These are phyloP conservation scores for Colletes collaris DNA, from an alignment of 2,888 invertebrate genomes.

Conservation along the genomic window DNA sequence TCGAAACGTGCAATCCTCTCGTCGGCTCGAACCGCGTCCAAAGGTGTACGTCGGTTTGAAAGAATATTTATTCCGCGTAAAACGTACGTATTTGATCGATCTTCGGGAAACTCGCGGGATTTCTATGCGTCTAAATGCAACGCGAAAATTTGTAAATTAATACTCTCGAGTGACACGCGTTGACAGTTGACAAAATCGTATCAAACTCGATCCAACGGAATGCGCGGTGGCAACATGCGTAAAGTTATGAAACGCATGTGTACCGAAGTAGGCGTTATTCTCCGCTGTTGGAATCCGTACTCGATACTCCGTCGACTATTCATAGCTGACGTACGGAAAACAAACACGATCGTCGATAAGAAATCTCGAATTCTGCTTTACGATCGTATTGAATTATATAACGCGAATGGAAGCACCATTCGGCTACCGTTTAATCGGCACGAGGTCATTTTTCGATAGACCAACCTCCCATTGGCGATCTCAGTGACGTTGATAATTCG, in stretches of 20 bases:
- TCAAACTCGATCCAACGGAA: constrained; percentile 59
- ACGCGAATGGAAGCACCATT: constrained; percentile 5
- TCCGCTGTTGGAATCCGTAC: constrained; percentile 47
- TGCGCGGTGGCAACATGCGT: constrained; percentile 63
- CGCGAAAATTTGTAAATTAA: too few relatives aligned
- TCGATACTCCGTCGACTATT: constrained; percentile 18
- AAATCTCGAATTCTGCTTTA: constrained; percentile 25
- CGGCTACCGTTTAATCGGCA: not conserved
- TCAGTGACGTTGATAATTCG: not conserved
- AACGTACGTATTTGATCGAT: too few relatives aligned
- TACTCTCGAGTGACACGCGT: constrained; percentile 17
- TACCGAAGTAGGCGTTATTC: constrained; percentile 51
- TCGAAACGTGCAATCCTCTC: too few relatives aligned
- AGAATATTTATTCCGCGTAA: too few relatives aligned
- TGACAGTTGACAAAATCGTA: constrained; percentile 53
- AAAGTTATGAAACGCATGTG: constrained; percentile 69
- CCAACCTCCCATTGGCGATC: not conserved
- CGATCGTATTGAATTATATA: constrained; percentile 20
- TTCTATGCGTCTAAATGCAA: too few relatives aligned
- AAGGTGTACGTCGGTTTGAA: too few relatives aligned
- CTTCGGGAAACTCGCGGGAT: too few relatives aligned
- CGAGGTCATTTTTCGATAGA: not conserved
- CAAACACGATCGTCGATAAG: constrained; percentile 45
- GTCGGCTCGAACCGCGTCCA: too few relatives aligned
- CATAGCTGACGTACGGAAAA: constrained; percentile 18